Evolutionary conservation across 2,888 invertebrate species (phyloP), one percentile per base, ranked within the genome.

Genomic region (Yponomeuta evonymella): DNA sequence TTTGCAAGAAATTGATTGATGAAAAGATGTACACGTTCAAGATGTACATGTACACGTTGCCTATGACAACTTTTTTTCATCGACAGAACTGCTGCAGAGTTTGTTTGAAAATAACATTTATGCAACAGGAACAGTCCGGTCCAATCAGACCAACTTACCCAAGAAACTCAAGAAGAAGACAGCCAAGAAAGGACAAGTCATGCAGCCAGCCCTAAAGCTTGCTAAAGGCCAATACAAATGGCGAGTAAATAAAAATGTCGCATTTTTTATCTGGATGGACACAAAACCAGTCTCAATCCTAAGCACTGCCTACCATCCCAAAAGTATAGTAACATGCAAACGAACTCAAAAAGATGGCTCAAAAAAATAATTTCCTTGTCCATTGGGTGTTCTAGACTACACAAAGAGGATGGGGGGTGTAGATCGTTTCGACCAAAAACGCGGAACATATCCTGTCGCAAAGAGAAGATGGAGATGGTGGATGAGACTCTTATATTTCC

Each of bases 291-390:
- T 73, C 9, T 51, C 33, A n/a, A 11, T 72, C 62, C 48, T 73
- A 30, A 73, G 73, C 66, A 73, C 73, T 65, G 75, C 73, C 36
- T 73, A 29, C 64, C 67, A 70, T 72, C 72, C 73, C 36, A 74
- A 70, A 62, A 51, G 69, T 11, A 73, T 71, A 71, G 69, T 67
- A 33, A 71, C 70, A 70, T 72, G 71, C 68, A 72, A 70, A 62
- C 58, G 73, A 33, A 75, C 73, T 43, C 73, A 74, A 70, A 75
- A 75, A 70, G 75, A 74, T 73, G 73, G 75, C 33, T 23, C 23
- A 69, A 48, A 10, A 73, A 64, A 15, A 72, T 43, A 70, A 67
- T 15, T 15, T 75, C n/a, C 36, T 67, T 63, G 63, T 23, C 23
- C 23, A 23, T 23, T 23, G 23, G 23, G 23, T 23, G 0, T 23